Evolutionary conservation across 1,140 invertebrate genomes (phyloP).

Genomic region (Apis laboriosa): DNA sequence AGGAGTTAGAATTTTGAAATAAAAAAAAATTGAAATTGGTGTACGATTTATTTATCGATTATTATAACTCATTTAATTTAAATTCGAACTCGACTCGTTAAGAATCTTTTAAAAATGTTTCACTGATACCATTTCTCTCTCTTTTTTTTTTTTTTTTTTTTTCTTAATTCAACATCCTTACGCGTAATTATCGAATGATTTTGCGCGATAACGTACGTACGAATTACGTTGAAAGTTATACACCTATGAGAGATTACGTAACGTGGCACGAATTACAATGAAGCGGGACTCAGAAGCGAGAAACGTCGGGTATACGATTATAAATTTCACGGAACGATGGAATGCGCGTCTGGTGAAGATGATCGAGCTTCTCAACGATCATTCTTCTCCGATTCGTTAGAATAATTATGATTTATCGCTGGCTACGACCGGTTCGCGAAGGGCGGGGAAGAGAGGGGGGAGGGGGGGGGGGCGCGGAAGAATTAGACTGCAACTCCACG

Average conservation of each 20-base stretch:
- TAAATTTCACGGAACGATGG: conserved; percentile 16
- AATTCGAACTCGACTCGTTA: too few species aligned
- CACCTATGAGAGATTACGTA: background rate
- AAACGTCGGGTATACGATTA: conserved; percentile 3
- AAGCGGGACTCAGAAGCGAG: conserved; percentile 14
- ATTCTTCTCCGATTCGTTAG: background rate
- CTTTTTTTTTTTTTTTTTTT: too few species aligned
- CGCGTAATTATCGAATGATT: background rate
- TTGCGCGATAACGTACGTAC: background rate
- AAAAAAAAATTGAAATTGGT: too few species aligned
- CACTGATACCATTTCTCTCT: too few species aligned
- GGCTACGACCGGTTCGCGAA: background rate
- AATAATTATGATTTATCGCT: too few species aligned
- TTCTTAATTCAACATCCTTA: too few species aligned
- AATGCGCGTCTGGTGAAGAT: background rate
- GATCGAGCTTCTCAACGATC: background rate
- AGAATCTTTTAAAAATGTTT: too few species aligned
- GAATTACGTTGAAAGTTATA: conserved; percentile 8
- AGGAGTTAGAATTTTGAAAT: too few species aligned
- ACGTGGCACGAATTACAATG: conserved; percentile 22
- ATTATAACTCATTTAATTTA: too few species aligned
- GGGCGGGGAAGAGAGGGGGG: background rate
- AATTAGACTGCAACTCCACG: conserved; percentile 32
- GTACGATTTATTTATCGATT: too few species aligned
- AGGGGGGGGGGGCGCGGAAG: background rate